A percentile compares a stretch with the other conserved stretches of the same genome.
These are phyloP conservation scores for Danaus plexippus DNA, from an alignment of 1,140 invertebrate species.

Conservation along the genomic window DNA sequence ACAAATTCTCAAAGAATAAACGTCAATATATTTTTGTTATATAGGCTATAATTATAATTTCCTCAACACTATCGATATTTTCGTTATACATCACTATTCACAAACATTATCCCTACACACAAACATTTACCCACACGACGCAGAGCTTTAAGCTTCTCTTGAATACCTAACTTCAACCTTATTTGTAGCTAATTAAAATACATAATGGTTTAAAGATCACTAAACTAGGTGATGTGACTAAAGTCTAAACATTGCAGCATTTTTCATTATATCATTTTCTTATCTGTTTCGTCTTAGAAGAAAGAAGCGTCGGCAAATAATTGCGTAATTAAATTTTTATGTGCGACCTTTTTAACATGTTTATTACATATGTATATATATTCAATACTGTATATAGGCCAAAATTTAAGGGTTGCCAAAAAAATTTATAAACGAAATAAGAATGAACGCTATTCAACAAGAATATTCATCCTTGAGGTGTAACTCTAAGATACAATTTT, in stretches of 20 bases:
- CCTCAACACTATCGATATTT: slow-evolving; percentile 14
- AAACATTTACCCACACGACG: slow-evolving; percentile 28
- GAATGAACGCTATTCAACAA: too few species aligned
- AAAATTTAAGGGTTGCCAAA: too few species aligned
- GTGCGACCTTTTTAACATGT: too few species aligned
- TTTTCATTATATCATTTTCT: slow-evolving; percentile 29
- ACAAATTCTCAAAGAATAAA: not conserved
- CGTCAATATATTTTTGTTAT: slow-evolving; percentile 1
- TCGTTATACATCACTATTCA: slow-evolving; percentile 22
- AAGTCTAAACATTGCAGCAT: slow-evolving; percentile 17
- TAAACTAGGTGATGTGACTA: slow-evolving; percentile 17
- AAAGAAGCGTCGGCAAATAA: too few species aligned
- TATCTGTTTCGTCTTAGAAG: slow-evolving; percentile 19
- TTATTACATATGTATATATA: too few species aligned
- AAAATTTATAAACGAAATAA: too few species aligned
- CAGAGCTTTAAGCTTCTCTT: slow-evolving; percentile 36
- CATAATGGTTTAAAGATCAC: slow-evolving; percentile 8
- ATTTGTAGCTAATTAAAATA: slow-evolving; percentile 8
- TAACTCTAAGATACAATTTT: too few species aligned
- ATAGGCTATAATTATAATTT: not conserved
- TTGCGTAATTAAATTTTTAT: too few species aligned
- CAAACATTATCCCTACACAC: slow-evolving; percentile 38
- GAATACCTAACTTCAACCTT: slow-evolving; percentile 16
- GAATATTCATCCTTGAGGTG: too few species aligned
- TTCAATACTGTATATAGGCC: too few species aligned